phyloP scores from a whole-genome alignment of 2,797 vertebrate species.

The Propithecus perrieri region DNA sequence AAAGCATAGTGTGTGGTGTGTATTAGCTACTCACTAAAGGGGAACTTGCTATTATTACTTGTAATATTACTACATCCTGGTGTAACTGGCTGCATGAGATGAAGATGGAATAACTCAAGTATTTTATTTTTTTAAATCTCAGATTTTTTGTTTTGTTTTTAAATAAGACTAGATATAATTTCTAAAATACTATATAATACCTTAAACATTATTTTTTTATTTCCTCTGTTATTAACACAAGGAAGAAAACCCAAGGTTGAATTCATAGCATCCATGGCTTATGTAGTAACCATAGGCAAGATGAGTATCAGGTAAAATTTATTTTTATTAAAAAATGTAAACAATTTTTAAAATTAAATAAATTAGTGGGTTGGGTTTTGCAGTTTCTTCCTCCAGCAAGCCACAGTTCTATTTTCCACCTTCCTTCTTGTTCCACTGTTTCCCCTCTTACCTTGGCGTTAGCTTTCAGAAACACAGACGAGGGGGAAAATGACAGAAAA shows the following conservation, averaged over 20 bases:
- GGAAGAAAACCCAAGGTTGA: neutral
- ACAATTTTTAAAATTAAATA: neutral
- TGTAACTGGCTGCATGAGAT: neutral
- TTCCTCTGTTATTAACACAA: neutral
- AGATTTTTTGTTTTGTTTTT: neutral
- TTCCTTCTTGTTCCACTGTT: neutral
- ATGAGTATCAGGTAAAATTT: neutral
- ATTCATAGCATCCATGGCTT: neutral
- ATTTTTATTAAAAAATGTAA: neutral
- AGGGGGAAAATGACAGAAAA: neutral
- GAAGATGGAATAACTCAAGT: neutral
- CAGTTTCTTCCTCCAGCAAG: neutral
- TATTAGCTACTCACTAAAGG: neutral
- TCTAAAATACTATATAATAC: neutral
- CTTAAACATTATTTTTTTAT: neutral
- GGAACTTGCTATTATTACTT: too few species aligned
- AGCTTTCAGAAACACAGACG: constrained; percentile 33
- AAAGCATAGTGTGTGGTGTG: neutral
- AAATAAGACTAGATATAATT: neutral
- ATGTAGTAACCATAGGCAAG: neutral
- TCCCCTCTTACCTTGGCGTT: neutral
- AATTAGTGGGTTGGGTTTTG: neutral
- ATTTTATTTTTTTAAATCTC: neutral
- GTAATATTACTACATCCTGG: too few species aligned
- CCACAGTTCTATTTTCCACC: neutral